Base-by-base conservation (phyloP, 2,888 invertebrate genomes). In the Sericinus montela region DNA sequence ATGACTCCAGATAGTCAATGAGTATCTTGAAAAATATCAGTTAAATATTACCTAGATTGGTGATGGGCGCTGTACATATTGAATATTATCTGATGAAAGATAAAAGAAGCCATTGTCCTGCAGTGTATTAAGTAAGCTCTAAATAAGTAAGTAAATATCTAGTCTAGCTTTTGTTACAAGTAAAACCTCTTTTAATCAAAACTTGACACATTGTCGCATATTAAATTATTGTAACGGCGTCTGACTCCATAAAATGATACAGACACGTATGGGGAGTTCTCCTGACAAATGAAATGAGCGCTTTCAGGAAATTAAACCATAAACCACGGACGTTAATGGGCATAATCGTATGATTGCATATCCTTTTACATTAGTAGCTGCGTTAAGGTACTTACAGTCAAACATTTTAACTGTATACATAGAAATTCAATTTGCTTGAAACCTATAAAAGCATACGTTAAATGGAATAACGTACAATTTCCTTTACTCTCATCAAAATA, bases 301-400 rank as follows among this genome's bases (percentile, higher is more conserved):
- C 77, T 73, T 74, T 76, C 83, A 85, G 86, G 86, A 87, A 87
- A 87, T 87, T 82, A 86, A 83, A 75, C 76, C 73, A 81, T 85
- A 81, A 84, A 80, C 61, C 60, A 58, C 60, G 67, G 61, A 67
- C 58, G 56, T 69, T 74, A 75, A 80, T 72, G 72, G 67, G 54
- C 62, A 73, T 74, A 72, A 69, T 79, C 63, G 69, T 65, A 61
- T 63, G 61, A 63, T 65, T 69, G 65, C 69, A 62, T 67, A 66
- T 66, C 61, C 66, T 63, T 67, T 54, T 48, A 38, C 51, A 65
- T 65, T 49, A 49, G 44, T 55, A 60, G 53, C 46, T 53, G 46
- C 43, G 30, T 42, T 32, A 10, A 40, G 30, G 49, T 43, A 40
- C 45, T 36, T 39, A 15, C 11, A 43, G 19, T 36, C 29, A 28